Percentiles rank a stretch among this genome's conserved stretches.
Conservation (phyloP, 2,888 invertebrate species). For the Andrena flavipes region DNA sequence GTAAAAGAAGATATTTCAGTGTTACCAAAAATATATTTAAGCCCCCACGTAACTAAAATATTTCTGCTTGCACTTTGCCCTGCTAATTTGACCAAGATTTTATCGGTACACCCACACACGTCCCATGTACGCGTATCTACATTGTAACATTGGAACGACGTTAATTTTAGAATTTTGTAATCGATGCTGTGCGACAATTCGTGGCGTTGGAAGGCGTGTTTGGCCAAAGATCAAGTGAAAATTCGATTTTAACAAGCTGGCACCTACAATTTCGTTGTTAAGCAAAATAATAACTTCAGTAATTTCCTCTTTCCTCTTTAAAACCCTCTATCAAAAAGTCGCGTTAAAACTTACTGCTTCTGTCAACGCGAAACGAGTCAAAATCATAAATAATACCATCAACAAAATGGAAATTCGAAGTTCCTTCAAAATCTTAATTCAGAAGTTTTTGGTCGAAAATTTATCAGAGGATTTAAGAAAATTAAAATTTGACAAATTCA, state of each 20-base stretch:
- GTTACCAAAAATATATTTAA: background rate
- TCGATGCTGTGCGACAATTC: slow-evolving; percentile 8
- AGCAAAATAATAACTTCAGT: slow-evolving; percentile 25
- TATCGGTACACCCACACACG: slow-evolving; percentile 4
- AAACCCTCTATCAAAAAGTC: background rate
- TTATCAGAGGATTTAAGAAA: background rate
- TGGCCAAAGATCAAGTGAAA: slow-evolving; percentile 43
- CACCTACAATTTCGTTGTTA: slow-evolving; percentile 24
- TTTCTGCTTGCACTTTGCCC: slow-evolving; percentile 7
- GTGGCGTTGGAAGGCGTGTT: background rate
- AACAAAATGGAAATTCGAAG: background rate
- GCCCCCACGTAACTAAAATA: background rate
- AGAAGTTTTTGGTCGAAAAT: background rate
- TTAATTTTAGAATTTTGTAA: slow-evolving; percentile 37
- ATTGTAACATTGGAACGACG: slow-evolving; percentile 13
- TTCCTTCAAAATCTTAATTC: background rate
- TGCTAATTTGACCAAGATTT: slow-evolving; percentile 15
- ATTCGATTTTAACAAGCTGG: slow-evolving; percentile 27
- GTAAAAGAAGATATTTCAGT: background rate
- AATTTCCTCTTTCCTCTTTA: background rate
- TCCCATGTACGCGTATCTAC: background rate
- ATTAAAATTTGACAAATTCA: background rate
- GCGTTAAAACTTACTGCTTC: background rate
- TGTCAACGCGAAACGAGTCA: background rate
- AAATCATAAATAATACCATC: background rate